Percentiles rank a stretch among this genome's conserved stretches.
phyloP scores from a whole-genome alignment of 2,113 vertebrate genomes.

The Nesogale talazaci region DNA sequence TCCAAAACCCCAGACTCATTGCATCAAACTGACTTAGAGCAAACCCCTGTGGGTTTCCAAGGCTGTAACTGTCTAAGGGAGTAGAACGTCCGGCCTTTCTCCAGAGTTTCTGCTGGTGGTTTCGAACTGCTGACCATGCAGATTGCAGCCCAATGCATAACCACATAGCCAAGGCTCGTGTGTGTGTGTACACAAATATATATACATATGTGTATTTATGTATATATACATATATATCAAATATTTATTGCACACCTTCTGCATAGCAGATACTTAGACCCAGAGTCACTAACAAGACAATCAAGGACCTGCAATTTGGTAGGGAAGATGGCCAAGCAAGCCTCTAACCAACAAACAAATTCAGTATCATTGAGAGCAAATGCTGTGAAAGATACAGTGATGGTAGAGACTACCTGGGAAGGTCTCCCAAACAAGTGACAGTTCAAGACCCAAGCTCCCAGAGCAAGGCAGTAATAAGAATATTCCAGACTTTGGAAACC shows the following conservation, averaged over 20 bases:
- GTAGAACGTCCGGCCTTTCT: too few species aligned
- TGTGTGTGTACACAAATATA: too few species aligned
- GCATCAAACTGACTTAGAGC: too few species aligned
- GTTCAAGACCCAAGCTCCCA: background rate
- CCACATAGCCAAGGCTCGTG: too few species aligned
- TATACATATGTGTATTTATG: too few species aligned
- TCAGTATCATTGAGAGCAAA: background rate
- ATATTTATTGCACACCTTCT: background rate
- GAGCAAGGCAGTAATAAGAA: background rate
- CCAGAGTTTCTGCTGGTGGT: too few species aligned
- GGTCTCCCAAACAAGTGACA: background rate
- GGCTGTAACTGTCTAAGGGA: too few species aligned
- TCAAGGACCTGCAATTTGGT: background rate
- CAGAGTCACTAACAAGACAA: background rate
- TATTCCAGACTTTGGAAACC: background rate
- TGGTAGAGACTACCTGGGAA: background rate
- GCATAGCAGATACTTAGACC: background rate
- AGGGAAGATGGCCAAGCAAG: background rate
- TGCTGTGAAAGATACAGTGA: too few species aligned
- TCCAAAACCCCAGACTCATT: too few species aligned
- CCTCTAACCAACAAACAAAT: constrained; percentile 15
- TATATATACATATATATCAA: background rate
- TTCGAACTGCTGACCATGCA: too few species aligned
- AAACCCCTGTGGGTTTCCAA: too few species aligned
- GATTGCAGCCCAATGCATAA: too few species aligned